Conservation (phyloP, 2,888 invertebrate species). For the Nemurella pictetii region DNA sequence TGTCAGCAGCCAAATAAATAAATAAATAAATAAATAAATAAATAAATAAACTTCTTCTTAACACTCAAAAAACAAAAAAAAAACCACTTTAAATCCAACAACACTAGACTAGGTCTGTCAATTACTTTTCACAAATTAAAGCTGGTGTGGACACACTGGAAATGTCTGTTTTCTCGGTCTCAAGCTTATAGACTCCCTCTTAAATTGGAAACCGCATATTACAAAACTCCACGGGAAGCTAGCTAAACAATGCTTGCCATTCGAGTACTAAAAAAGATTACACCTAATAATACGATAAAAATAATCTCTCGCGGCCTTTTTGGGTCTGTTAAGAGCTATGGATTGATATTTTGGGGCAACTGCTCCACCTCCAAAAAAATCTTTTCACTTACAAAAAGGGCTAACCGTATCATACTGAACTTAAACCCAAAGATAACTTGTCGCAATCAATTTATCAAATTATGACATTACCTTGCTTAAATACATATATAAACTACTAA, state of each 20-base stretch:
- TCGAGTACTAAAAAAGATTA: neutral
- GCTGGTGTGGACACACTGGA: neutral
- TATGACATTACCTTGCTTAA: neutral
- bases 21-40: too few species aligned
- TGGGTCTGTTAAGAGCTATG: neutral
- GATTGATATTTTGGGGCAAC: neutral
- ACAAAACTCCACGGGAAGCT: neutral
- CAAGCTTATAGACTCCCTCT: neutral
- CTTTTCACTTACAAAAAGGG: neutral
- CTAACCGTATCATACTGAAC: neutral
- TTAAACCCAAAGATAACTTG: neutral
- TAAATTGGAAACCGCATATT: neutral
- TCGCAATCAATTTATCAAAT: neutral
- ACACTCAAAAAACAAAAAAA: too few species aligned
- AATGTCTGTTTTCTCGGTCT: neutral
- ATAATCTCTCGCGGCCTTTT: neutral
- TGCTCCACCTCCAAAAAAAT: neutral
- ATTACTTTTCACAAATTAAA: neutral
- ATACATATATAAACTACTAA: neutral
- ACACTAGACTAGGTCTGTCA: too few species aligned
- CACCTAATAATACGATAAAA: neutral
- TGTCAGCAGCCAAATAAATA: too few species aligned
- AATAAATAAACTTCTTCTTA: too few species aligned
- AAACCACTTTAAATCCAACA: too few species aligned
- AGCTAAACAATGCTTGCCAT: neutral